Percentiles rank a stretch among this genome's conserved stretches.
Evolutionary conservation across 1,140 invertebrate species (phyloP).

Genomic region (Periplaneta americana): DNA sequence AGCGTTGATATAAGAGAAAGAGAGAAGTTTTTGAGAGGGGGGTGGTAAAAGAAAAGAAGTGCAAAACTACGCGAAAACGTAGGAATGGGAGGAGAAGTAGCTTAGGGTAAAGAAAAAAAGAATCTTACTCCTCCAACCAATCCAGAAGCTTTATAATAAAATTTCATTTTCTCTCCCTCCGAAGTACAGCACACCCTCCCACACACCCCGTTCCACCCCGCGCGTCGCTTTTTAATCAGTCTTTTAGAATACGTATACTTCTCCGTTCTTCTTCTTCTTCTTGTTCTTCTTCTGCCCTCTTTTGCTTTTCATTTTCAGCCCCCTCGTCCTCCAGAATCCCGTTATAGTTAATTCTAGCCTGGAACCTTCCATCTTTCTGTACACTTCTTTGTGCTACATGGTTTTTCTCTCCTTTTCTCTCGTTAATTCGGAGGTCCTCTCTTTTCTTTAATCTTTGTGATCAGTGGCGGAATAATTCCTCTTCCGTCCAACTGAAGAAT

Average conservation of each 20-base stretch:
- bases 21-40: not conserved
- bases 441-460: not conserved
- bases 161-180: slow-evolving; percentile 6
- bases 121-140: slow-evolving; percentile 8
- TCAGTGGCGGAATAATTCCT: not conserved
- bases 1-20: not conserved
- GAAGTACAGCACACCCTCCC: not conserved
- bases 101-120: not conserved
- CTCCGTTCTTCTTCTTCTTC: slow-evolving; percentile 1
- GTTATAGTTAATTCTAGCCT: slow-evolving; percentile 9
- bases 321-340: not conserved
- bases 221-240: slow-evolving; percentile 3
- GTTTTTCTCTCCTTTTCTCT: slow-evolving; percentile 6
- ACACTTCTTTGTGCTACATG: not conserved
- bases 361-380: not conserved
- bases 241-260: slow-evolving; percentile 1
- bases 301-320: slow-evolving; percentile 4
- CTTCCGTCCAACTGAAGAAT: too few relatives aligned
- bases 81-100: too few relatives aligned
- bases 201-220: not conserved
- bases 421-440: not conserved
- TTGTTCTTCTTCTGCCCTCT: slow-evolving; percentile 2
- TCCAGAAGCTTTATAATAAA: slow-evolving; percentile 11
- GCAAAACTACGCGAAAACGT: not conserved
- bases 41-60: not conserved